Evolutionary conservation across 1,140 invertebrate genomes (phyloP).

Genomic region (Bombus balteatus): DNA sequence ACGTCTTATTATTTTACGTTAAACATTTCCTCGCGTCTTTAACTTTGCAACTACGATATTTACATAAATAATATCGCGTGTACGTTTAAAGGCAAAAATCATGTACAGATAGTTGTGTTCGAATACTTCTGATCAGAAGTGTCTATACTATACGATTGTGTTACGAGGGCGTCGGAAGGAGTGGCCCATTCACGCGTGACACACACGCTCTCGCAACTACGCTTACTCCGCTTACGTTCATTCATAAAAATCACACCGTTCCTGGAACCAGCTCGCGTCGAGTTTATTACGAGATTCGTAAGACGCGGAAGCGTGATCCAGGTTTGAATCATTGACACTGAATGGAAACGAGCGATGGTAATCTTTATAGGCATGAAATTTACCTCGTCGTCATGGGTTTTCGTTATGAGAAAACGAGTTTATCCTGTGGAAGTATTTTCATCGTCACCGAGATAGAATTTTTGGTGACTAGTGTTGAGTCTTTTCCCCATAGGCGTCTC

Average conservation of each 20-base stretch:
- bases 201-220: conserved; percentile 36
- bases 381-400: no score
- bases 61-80: no score
- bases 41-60: no score
- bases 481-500: no score
- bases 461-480: background rate
- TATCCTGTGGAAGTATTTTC: background rate
- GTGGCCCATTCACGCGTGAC: conserved; percentile 60
- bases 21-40: no score
- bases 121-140: background rate
- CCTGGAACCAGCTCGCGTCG: conserved; percentile 39
- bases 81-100: no score
- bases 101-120: background rate
- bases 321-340: conserved; percentile 44
- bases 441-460: background rate
- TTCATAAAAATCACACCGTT: conserved; percentile 67
- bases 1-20: no score
- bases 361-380: background rate
- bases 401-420: background rate
- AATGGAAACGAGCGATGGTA: background rate
- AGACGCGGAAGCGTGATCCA: conserved; percentile 21
- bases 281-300: conserved; percentile 32
- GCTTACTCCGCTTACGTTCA: conserved; percentile 55
- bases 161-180: conserved; percentile 26
- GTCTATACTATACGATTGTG: background rate